These are phyloP conservation scores for Herpetotheres cachinnans DNA, from an alignment of 2,113 vertebrate genomes.

Conservation along the genomic window DNA sequence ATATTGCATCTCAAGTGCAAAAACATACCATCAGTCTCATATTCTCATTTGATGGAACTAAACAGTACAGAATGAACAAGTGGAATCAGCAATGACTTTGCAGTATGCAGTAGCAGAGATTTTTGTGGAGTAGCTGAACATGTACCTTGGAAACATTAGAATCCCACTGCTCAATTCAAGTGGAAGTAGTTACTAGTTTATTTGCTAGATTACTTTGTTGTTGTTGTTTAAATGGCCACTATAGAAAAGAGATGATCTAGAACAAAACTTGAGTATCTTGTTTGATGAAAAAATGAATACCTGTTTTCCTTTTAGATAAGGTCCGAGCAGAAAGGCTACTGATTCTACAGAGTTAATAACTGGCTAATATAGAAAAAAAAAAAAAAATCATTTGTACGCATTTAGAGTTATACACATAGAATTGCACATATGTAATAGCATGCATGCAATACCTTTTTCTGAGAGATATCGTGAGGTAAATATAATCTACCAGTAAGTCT, in stretches of 20 bases:
- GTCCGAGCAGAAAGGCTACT: not conserved
- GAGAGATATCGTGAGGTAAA: not conserved
- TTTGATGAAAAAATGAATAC: not conserved
- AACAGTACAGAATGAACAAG: not conserved
- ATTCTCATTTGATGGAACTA: not conserved
- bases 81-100: not conserved
- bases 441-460: not conserved
- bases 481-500: not conserved
- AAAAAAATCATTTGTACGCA: not conserved
- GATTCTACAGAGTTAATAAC: not conserved
- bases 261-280: not conserved
- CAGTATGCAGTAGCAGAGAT: not conserved
- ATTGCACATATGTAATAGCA: not conserved
- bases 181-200: not conserved
- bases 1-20: not conserved
- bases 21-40: not conserved
- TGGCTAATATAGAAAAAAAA: not conserved
- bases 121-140: not conserved
- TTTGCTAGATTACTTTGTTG: not conserved
- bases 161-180: not conserved
- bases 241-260: not conserved
- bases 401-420: not conserved
- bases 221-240: not conserved
- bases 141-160: not conserved
- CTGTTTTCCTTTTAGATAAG: not conserved